Percentiles rank a stretch among this genome's conserved stretches.
These are phyloP conservation scores for Encarsia formosa DNA, from an alignment of 2,888 invertebrate species.

Conservation along the genomic window DNA sequence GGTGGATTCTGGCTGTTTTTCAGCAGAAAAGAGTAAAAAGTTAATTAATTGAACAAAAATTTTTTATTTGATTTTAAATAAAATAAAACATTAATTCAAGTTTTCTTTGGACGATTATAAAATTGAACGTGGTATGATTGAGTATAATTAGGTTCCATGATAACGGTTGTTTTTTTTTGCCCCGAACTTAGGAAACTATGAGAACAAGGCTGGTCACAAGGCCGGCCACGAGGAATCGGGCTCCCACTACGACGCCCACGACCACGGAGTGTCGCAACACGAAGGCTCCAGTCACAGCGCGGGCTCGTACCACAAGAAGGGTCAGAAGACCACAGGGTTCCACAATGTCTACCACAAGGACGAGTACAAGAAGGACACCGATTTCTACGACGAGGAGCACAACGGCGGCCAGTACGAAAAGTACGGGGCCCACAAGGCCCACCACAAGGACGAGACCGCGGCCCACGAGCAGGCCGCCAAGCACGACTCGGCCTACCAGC, in stretches of 20 bases:
- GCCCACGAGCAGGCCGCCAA: conserved; percentile 58
- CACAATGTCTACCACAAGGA: conserved; percentile 73
- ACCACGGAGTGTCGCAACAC: conserved; percentile 55
- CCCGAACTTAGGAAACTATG: conserved; percentile 53
- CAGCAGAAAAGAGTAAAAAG: too few species aligned
- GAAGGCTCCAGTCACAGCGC: conserved; percentile 60
- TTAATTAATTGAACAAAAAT: too few species aligned
- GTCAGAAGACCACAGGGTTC: conserved; percentile 67
- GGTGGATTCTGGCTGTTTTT: too few species aligned
- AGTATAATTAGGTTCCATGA: too few species aligned
- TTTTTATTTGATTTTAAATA: too few species aligned
- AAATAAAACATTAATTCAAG: too few species aligned
- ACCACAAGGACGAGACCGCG: conserved; percentile 57
- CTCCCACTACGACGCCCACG: conserved; percentile 56
- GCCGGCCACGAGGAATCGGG: conserved; percentile 53
- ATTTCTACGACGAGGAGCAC: conserved; percentile 71
- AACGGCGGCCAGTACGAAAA: conserved; percentile 64
- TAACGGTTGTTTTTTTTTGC: too few species aligned
- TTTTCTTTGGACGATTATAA: too few species aligned
- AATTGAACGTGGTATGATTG: too few species aligned
- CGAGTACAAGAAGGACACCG: conserved; percentile 73
- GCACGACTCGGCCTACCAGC: conserved; percentile 55
- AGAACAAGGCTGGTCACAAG: conserved; percentile 54
- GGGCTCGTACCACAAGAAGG: conserved; percentile 63
- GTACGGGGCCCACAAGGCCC: conserved; percentile 57